A percentile compares a stretch with the other conserved stretches of the same genome.
Evolutionary conservation across 2,113 vertebrate genomes (phyloP).

Genomic region (Baryphthengus martii): DNA sequence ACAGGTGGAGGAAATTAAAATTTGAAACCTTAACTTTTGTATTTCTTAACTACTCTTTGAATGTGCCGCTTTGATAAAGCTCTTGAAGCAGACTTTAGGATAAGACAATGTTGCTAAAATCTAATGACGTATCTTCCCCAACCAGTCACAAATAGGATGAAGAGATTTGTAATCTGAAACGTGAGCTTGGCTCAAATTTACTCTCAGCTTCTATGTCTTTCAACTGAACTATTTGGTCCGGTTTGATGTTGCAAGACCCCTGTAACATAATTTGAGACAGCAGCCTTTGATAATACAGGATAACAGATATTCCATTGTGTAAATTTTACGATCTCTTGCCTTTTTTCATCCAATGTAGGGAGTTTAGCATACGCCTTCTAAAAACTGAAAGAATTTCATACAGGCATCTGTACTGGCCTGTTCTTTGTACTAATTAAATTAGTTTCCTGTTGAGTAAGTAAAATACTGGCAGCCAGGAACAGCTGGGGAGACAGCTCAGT

Average conservation of each 20-base stretch:
- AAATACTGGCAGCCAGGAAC: constrained; percentile 48
- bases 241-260: neutral
- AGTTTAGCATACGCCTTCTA: neutral
- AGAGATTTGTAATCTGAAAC: neutral
- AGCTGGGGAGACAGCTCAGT: constrained; percentile 43
- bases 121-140: neutral
- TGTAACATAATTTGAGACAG: neutral
- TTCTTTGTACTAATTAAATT: constrained; percentile 60
- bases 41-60: neutral
- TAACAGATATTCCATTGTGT: constrained; percentile 14
- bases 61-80: neutral
- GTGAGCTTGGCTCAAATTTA: neutral
- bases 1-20: neutral
- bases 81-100: neutral
- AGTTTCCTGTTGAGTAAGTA: constrained; percentile 62
- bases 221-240: neutral
- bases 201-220: neutral
- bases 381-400: constrained; percentile 30
- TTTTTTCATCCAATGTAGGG: neutral
- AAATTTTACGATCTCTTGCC: neutral
- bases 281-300: constrained; percentile 11
- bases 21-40: neutral
- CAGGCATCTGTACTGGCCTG: constrained; percentile 21
- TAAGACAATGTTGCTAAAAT: neutral
- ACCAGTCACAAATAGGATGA: neutral